A percentile compares a stretch with the other conserved stretches of the same genome.
phyloP scores from a whole-genome alignment of 2,888 invertebrate species.

The Paralinhomoeus sp. region DNA sequence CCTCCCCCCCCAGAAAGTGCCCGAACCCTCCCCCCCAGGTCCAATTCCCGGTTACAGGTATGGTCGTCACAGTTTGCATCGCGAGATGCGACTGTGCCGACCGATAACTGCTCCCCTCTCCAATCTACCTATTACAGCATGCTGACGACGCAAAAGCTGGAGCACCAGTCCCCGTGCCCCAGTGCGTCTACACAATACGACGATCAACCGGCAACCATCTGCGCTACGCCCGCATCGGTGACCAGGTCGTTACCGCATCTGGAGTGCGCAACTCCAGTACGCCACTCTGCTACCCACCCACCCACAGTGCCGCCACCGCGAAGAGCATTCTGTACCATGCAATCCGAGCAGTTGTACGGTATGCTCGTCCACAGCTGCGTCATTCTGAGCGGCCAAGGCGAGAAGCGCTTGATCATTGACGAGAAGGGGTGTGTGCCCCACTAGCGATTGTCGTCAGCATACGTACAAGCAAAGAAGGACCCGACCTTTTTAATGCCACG shows the following conservation, averaged over 20 bases:
- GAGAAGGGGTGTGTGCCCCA: constrained; percentile 14
- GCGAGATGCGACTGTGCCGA: no score
- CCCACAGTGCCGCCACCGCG: no score
- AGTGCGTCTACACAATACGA: constrained; percentile 22
- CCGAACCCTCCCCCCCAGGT: no score
- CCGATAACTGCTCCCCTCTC: no score
- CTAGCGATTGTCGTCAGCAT: not conserved
- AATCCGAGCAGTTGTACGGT: constrained; percentile 18
- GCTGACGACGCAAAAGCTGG: constrained; percentile 16
- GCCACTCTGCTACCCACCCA: no score
- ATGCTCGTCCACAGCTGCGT: constrained; percentile 22
- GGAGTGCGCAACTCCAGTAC: no score
- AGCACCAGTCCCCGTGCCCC: constrained; percentile 21
- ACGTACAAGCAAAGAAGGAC: constrained; percentile 19
- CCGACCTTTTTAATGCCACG: constrained; percentile 12
- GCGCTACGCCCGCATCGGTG: constrained; percentile 22
- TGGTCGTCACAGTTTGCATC: no score
- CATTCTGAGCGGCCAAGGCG: constrained; percentile 25
- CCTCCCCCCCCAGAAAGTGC: no score
- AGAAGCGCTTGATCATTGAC: constrained; percentile 18
- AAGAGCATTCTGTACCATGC: no score
- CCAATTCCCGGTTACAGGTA: no score
- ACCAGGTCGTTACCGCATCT: no score
- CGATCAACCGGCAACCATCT: constrained; percentile 21
- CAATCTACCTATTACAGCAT: constrained; percentile 12